A percentile compares a stretch with the other conserved stretches of the same genome.
Evolutionary conservation across 2,113 vertebrate genomes (phyloP).

Genomic region (Panthera uncia): DNA sequence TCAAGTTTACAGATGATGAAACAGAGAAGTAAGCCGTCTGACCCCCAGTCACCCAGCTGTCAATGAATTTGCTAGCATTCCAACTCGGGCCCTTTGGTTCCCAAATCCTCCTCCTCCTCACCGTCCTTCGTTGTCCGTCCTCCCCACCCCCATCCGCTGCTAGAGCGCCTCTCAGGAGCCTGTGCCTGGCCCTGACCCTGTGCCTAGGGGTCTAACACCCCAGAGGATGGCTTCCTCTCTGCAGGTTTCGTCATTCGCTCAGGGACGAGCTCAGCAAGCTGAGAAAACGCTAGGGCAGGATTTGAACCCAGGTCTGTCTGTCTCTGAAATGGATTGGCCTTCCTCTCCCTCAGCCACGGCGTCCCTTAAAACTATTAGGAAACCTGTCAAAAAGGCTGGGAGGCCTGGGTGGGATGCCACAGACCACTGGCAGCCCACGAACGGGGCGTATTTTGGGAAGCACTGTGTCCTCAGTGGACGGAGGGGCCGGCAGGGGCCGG

Average conservation of each 20-base stretch:
- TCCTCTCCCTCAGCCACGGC: not conserved
- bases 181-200: no score
- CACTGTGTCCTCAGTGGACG: not conserved
- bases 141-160: no score
- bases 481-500: no score
- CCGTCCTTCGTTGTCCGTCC: rapidly evolving
- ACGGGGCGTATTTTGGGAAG: not conserved
- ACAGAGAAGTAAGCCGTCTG: not conserved
- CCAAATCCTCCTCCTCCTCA: no score
- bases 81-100: rapidly evolving
- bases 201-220: rapidly evolving
- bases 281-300: not conserved
- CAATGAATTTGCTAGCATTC: not conserved
- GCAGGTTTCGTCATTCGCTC: not conserved
- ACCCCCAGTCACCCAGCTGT: not conserved
- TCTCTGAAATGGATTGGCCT: not conserved
- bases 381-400: not conserved
- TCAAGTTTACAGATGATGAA: not conserved
- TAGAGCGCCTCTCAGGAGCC: not conserved
- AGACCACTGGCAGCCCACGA: not conserved
- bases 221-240: not conserved
- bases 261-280: not conserved
- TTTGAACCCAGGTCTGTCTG: not conserved
- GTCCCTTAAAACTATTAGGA: not conserved
- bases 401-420: not conserved